Base-by-base conservation (phyloP, 1,140 invertebrate species). In the Drosophila littoralis region DNA sequence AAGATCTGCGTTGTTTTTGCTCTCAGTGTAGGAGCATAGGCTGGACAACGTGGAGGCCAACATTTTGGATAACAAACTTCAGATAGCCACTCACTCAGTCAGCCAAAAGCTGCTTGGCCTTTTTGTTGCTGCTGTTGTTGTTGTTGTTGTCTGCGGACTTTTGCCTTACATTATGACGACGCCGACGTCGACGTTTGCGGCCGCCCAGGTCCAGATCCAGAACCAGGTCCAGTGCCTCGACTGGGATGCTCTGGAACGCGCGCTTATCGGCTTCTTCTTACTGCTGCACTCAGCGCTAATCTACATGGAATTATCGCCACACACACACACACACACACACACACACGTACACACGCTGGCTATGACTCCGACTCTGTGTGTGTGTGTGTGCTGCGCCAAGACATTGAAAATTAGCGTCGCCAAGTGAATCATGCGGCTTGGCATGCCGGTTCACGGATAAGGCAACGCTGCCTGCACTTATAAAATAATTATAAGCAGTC, bases 261-360 rank as follows among this genome's bases (percentile, higher is more conserved):
- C 61, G 57, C 63, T 75, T 77, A 71, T 75, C 76, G 72, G 43
- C 76, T 75, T 67, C 72, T 78, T 75, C 67, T 79, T 75, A 75
- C 67, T 75, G 85, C 85, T 89, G 84, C 84, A 89, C 84, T 89
- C 84, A 89, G 67, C 78, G 68, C 81, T 89, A 89, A 89, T 89
- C 84, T 90, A 70, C 80, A 71, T 69, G 77, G 75, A 79, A 88
- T 90, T 89, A 89, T 89, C 84, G 80, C 60, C 72, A 77, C 68
- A 74, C 81, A 81, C 73, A 70, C 64, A 57, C 42, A 59, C 54
- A 57, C 9, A 54, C 2, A 22, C 3, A 22, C 3, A 22, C 22
- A 22, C 22, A 22, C 52, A 48, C 10, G 17, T 3, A 22, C 22
- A 22, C 52, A 48, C 10, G 17, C 32, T 46, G 32, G 3, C 36